Conservation (phyloP, 2,888 invertebrate species). For the Agonopterix alstromeriana region DNA sequence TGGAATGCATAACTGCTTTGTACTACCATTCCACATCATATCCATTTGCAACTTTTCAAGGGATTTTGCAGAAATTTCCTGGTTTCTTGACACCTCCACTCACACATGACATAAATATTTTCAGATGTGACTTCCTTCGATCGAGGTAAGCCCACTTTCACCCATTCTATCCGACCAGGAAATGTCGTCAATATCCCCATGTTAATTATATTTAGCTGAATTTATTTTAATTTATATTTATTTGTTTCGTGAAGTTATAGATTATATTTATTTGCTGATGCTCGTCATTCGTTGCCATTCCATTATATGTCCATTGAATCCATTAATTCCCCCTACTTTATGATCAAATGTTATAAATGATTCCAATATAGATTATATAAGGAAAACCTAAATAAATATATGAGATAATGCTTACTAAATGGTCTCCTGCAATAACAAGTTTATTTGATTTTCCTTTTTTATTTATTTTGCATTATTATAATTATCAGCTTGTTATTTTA, state of each 20-base stretch:
- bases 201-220: conserved; percentile 5
- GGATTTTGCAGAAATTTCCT: conserved; percentile 52
- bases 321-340: conserved; percentile 4
- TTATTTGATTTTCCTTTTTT: not conserved
- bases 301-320: conserved; percentile 12
- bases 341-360: not conserved
- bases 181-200: conserved; percentile 56
- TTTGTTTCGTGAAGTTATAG: conserved; percentile 9
- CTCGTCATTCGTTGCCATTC: conserved; percentile 11
- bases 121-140: conserved; percentile 62
- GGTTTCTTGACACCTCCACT: conserved; percentile 40
- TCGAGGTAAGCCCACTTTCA: conserved; percentile 64
- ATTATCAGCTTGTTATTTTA: not conserved
- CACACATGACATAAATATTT: conserved; percentile 50
- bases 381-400: not conserved
- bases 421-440: no score
- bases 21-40: conserved; percentile 39
- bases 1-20: conserved; percentile 57
- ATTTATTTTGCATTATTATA: not conserved
- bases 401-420: no score
- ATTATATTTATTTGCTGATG: not conserved
- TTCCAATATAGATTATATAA: not conserved
- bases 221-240: conserved; percentile 8
- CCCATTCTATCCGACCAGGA: conserved; percentile 51
- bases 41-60: conserved; percentile 30